Base-by-base conservation (phyloP, 2,113 vertebrate genomes). In the Pedetes capensis region DNA sequence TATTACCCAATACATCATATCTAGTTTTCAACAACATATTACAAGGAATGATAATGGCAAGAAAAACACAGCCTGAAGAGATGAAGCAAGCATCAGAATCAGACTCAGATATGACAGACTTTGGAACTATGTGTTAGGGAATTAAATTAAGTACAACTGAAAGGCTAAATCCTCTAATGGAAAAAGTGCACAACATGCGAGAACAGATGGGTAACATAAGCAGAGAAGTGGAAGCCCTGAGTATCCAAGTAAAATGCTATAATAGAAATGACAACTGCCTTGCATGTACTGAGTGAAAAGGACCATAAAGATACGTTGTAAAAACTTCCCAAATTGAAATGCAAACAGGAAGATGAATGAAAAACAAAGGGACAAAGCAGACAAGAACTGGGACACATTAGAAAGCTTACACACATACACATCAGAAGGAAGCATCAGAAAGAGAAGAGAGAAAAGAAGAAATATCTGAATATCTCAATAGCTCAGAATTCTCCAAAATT, bases 21-120 rank as follows among this genome's bases (percentile, higher is more conserved):
- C 61, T 51, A 64, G 20, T 10, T 85, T 95, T 88, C 71, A 93
- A 80, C 29, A 81, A 51, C 68, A 88, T 72, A 66, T 72, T 81
- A 59, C 13, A 93, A 61, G 81, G 63, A 29, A 25, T 18, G 79
- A 85, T 59, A 87, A 78, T 90, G 37, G 25, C 83, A 85, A 79
- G 32, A 80, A 80, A 95, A 93, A 49, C 37, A 86, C n/a, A 5
- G 23, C 83, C 37, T 75, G 32, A 86, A 76, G 59, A 89, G 42
- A 85, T n/a, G 66, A 92, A 91, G n/a, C 44, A 61, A 87, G 42
- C 49, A 82, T 55, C 37, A 18, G 42, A 85, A 61, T 3, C 27
- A 66, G 39, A 92, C 7, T 83, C 49, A 59, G 39, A 68, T 29
- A 82, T 16, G 37, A 74, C 29, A 55, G 44, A 85, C 44, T 91